phyloP scores from a whole-genome alignment of 2,113 vertebrate species.

The Corvus moneduloides region DNA sequence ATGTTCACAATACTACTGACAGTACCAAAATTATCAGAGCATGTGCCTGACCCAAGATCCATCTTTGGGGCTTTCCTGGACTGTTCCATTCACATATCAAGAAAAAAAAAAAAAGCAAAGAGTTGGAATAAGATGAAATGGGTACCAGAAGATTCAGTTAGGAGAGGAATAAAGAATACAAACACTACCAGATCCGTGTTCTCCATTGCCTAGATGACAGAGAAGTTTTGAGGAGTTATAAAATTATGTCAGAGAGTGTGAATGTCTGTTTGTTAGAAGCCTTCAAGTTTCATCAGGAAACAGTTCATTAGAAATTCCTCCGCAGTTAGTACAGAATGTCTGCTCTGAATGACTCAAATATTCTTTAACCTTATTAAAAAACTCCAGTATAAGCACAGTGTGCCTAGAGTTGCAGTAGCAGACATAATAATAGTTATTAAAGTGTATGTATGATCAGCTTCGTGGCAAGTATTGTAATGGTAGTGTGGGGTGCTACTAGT shows the following conservation, averaged over 20 bases:
- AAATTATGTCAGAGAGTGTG: neutral
- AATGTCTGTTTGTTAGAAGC: neutral
- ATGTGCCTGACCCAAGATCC: neutral
- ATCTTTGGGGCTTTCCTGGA: neutral
- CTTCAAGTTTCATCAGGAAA: conserved; percentile 17
- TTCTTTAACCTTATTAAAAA: neutral
- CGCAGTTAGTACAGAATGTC: neutral
- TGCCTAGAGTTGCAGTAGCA: neutral
- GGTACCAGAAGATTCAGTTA: neutral
- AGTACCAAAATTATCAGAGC: neutral
- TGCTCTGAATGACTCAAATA: neutral
- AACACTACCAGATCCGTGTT: neutral
- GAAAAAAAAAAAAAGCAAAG: neutral
- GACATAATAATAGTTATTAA: neutral
- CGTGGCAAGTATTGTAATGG: neutral
- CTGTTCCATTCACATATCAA: neutral
- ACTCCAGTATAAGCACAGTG: neutral
- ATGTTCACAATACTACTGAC: neutral
- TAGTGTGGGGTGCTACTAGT: neutral
- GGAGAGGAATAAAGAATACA: neutral
- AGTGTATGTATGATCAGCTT: neutral
- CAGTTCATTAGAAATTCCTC: conserved; percentile 26
- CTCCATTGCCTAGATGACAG: neutral
- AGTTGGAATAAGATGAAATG: neutral
- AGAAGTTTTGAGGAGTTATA: neutral